These are phyloP conservation scores for Turritopsis dohrnii DNA, from an alignment of 30 jellyfish, hydroid and myxozoan species.

Conservation along the genomic window DNA sequence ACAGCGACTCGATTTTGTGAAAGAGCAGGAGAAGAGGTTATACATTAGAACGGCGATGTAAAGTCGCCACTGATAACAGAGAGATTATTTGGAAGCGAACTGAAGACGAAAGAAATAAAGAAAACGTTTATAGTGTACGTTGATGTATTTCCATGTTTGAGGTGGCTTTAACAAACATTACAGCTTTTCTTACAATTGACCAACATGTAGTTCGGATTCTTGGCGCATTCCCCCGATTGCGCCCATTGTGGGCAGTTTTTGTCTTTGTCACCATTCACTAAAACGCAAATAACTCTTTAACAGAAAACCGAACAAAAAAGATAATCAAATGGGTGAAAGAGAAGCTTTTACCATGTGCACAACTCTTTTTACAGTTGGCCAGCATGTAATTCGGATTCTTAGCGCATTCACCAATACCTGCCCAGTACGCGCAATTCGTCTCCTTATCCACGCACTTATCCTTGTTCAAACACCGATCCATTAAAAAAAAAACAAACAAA, in stretches of 20 bases:
- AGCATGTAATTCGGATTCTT: slow-evolving; percentile 44
- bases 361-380: slow-evolving; percentile 50
- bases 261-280: slow-evolving; percentile 25
- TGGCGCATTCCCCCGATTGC: slow-evolving; percentile 40
- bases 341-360: slow-evolving; percentile 3
- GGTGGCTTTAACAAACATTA: slow-evolving; percentile 39
- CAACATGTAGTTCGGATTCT: slow-evolving; percentile 47
- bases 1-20: too few species aligned
- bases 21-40: too few species aligned
- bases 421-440: slow-evolving; percentile 46
- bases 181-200: slow-evolving; percentile 61
- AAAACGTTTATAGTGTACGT: too few species aligned
- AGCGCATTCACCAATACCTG: slow-evolving; percentile 44
- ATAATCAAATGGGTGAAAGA: background rate
- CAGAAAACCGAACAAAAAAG: too few species aligned
- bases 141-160: background rate
- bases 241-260: slow-evolving; percentile 47
- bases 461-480: background rate
- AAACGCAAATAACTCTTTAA: background rate
- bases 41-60: too few species aligned
- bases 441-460: slow-evolving; percentile 15
- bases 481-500: too few species aligned
- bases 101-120: too few species aligned
- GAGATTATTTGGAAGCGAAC: too few species aligned
- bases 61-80: too few species aligned